Evolutionary conservation across 2,888 invertebrate genomes (phyloP).

Genomic region (Halocaridina rubra): DNA sequence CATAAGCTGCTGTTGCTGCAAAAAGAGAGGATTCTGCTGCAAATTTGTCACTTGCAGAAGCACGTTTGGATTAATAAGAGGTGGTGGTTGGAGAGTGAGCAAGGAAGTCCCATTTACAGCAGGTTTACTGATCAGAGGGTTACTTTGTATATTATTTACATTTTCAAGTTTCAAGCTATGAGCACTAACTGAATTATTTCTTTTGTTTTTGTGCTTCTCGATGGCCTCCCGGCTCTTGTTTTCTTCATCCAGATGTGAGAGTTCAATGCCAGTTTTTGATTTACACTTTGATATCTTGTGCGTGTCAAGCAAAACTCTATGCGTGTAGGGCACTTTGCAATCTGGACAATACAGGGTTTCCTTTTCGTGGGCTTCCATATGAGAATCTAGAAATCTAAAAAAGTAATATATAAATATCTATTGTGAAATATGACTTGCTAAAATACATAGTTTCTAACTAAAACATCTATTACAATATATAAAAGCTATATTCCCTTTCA

Average conservation of each 20-base stretch:
- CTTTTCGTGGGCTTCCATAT: slow-evolving; percentile 48
- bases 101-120: neutral
- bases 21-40: neutral
- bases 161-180: slow-evolving; percentile 13
- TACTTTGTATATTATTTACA: too few relatives aligned
- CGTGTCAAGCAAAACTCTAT: slow-evolving; percentile 54
- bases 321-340: slow-evolving; percentile 57
- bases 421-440: too few relatives aligned
- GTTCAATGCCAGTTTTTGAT: slow-evolving; percentile 36
- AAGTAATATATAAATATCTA: too few relatives aligned
- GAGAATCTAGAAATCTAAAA: slow-evolving; percentile 52
- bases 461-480: too few relatives aligned
- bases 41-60: neutral
- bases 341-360: slow-evolving; percentile 50
- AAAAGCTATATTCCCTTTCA: too few relatives aligned
- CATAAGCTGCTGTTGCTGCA: slow-evolving; percentile 30
- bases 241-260: slow-evolving; percentile 46
- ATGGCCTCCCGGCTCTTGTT: neutral
- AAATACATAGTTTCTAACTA: too few relatives aligned
- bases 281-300: slow-evolving; percentile 58
- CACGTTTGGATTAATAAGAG: slow-evolving; percentile 15
- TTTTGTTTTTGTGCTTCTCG: neutral
- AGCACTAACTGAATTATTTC: neutral
- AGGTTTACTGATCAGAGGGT: neutral
- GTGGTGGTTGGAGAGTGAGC: too few relatives aligned